These are phyloP conservation scores for Phymorhynchus buccinoides DNA, from an alignment of 1,140 invertebrate genomes.

Conservation along the genomic window DNA sequence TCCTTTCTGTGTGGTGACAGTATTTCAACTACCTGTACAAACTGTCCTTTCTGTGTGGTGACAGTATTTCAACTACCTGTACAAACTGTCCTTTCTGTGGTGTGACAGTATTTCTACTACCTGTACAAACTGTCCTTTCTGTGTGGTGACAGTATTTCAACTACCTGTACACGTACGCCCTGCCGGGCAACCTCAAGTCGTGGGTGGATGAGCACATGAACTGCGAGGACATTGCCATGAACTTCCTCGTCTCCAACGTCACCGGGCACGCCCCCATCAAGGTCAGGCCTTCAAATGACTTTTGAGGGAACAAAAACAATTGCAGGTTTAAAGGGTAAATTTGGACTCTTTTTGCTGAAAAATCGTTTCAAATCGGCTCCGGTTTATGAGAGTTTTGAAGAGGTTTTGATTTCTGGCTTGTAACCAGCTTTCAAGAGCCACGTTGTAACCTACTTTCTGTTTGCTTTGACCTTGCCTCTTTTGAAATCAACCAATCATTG, in stretches of 20 bases:
- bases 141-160: constrained; percentile 83
- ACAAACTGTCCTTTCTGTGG: neutral
- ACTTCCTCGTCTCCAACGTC: constrained; percentile 96
- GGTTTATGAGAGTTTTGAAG: too few relatives aligned
- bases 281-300: too few relatives aligned
- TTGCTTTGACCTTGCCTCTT: too few relatives aligned
- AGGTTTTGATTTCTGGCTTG: too few relatives aligned
- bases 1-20: neutral
- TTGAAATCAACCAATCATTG: too few relatives aligned
- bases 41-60: neutral
- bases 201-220: constrained; percentile 99
- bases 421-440: too few relatives aligned
- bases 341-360: too few relatives aligned
- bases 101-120: neutral
- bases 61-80: neutral
- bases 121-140: neutral
- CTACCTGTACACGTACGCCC: constrained; percentile 92
- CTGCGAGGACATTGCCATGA: constrained; percentile 99
- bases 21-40: neutral
- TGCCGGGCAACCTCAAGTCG: constrained; percentile 92
- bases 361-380: too few relatives aligned
- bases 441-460: too few relatives aligned
- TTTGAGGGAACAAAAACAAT: too few relatives aligned
- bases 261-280: constrained; percentile 96
- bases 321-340: too few relatives aligned